Percentiles rank a stretch among this genome's conserved stretches.
Evolutionary conservation across 2,797 vertebrate genomes (phyloP).

Genomic region (Chaunax sp.): DNA sequence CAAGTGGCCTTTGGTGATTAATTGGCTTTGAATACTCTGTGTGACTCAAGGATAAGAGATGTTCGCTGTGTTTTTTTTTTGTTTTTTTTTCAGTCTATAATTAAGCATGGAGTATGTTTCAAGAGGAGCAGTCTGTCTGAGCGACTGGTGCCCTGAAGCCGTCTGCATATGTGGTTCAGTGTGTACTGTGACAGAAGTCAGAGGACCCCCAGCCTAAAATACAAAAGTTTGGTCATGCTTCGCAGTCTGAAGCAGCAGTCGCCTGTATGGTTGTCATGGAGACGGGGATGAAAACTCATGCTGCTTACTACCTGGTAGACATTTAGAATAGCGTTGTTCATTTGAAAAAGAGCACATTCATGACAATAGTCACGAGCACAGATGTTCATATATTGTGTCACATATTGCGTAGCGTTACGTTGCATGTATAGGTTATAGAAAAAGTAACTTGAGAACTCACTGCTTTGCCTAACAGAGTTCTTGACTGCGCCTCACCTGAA

Average conservation of each 20-base stretch:
- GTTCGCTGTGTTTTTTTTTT: constrained; percentile 7
- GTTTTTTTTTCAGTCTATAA: constrained; percentile 36
- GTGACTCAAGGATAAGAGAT: constrained; percentile 41
- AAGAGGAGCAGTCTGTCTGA: constrained; percentile 36
- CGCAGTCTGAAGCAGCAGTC: constrained; percentile 39
- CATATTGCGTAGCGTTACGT: background rate
- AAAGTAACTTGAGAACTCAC: no score
- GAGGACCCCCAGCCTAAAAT: constrained; percentile 40
- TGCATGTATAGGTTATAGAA: background rate
- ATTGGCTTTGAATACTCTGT: constrained; percentile 47
- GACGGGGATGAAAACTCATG: constrained; percentile 38
- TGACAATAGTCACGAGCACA: background rate
- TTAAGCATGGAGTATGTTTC: constrained; percentile 52
- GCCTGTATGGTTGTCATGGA: constrained; percentile 67
- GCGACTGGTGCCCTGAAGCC: constrained; percentile 30
- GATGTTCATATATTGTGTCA: background rate
- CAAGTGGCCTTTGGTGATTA: constrained; percentile 44
- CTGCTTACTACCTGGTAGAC: constrained; percentile 28
- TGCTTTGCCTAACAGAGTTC: no score
- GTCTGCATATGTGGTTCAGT: constrained; percentile 28
- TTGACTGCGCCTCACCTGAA: no score
- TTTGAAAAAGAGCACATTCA: background rate
- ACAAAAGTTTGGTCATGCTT: constrained; percentile 34
- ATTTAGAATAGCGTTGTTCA: constrained; percentile 27
- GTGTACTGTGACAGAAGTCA: constrained; percentile 24